Conservation (phyloP, 1,140 invertebrate species). For the Dinothrombium tinctorium region DNA sequence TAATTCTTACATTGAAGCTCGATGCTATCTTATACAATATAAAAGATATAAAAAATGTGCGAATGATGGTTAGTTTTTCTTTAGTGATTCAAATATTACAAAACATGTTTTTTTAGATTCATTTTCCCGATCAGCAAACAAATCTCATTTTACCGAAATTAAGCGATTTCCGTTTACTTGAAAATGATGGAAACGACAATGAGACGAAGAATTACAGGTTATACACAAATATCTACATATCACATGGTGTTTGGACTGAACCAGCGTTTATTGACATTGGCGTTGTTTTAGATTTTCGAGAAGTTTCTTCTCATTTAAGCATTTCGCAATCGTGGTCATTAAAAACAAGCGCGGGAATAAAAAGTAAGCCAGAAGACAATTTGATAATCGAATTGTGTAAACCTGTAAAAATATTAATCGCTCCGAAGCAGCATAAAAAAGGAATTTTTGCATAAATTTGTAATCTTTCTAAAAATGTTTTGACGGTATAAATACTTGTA, state of each 20-base stretch:
- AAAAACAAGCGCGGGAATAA: constrained; percentile 18
- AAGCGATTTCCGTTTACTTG: constrained; percentile 23
- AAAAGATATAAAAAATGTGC: constrained; percentile 38
- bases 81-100: constrained; percentile 4
- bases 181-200: constrained; percentile 6
- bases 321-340: constrained; percentile 21
- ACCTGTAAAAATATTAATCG: constrained; percentile 63
- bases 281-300: constrained; percentile 48
- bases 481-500: background rate
- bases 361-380: constrained; percentile 25
- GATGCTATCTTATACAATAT: constrained; percentile 64
- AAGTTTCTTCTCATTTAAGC: constrained; percentile 25
- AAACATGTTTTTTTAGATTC: constrained; percentile 21
- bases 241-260: constrained; percentile 49
- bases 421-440: constrained; percentile 61
- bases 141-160: constrained; percentile 51
- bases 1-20: constrained; percentile 57
- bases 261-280: constrained; percentile 65
- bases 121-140: constrained; percentile 71
- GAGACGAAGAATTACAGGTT: constrained; percentile 37
- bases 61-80: constrained; percentile 37
- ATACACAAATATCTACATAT: constrained; percentile 57
- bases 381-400: constrained; percentile 59
- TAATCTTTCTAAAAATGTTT: too few relatives aligned
- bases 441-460: background rate